A percentile compares a stretch with the other conserved stretches of the same genome.
Evolutionary conservation across 2,797 vertebrate species (phyloP).

Genomic region (Manis pentadactyla): DNA sequence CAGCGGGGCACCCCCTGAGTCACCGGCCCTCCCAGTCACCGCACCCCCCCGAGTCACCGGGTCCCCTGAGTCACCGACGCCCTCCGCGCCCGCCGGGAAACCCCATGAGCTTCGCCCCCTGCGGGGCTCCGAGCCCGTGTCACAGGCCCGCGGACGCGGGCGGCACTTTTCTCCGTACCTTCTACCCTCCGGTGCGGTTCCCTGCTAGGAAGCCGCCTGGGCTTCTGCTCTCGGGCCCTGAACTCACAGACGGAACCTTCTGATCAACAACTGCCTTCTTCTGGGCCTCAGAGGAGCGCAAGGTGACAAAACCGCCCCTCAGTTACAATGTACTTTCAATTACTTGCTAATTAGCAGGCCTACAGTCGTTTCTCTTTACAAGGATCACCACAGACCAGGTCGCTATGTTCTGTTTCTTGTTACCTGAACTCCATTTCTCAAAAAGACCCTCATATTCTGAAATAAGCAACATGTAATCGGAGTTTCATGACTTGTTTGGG

Average conservation of each 20-base stretch:
- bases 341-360: background rate
- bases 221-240: background rate
- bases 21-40: too few relatives aligned
- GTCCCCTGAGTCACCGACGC: too few relatives aligned
- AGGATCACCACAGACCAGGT: constrained; percentile 1
- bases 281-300: background rate
- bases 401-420: constrained; percentile 31
- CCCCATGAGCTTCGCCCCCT: too few relatives aligned
- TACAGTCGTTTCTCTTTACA: background rate
- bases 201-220: background rate
- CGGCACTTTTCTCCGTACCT: background rate
- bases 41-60: too few relatives aligned
- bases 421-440: background rate
- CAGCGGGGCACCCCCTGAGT: too few relatives aligned
- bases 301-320: background rate
- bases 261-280: background rate
- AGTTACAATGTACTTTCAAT: constrained; percentile 13
- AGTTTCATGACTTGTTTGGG: constrained; percentile 32
- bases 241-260: constrained; percentile 5
- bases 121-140: too few relatives aligned
- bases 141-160: too few relatives aligned
- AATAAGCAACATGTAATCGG: background rate
- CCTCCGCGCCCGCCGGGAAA: too few relatives aligned
- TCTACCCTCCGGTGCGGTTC: background rate
- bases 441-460: background rate